phyloP scores from a whole-genome alignment of 2,888 invertebrate genomes.

The Dynastes grantii region DNA sequence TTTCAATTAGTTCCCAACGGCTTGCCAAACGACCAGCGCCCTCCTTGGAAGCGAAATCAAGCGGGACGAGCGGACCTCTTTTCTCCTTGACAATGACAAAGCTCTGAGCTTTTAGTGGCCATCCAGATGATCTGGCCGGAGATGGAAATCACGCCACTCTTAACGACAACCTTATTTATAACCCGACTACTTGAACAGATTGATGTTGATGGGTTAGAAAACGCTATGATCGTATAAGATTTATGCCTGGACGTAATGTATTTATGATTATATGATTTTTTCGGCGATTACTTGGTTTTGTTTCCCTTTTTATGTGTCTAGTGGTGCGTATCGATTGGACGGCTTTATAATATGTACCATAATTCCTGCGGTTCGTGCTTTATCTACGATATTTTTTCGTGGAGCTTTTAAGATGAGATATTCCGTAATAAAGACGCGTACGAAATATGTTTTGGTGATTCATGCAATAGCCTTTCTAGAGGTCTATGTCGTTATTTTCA shows the following conservation, averaged over 20 bases:
- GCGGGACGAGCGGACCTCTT: slow-evolving; percentile 15
- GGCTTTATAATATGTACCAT: slow-evolving; percentile 24
- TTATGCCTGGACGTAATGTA: slow-evolving; percentile 37
- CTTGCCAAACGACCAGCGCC: slow-evolving; percentile 2
- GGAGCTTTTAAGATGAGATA: slow-evolving; percentile 23
- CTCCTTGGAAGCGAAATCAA: slow-evolving; percentile 9
- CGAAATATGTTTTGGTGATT: slow-evolving; percentile 18
- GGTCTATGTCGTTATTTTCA: slow-evolving; percentile 24
- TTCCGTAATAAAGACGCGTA: slow-evolving; percentile 22
- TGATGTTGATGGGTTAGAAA: slow-evolving; percentile 43
- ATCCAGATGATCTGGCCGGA: slow-evolving; percentile 44
- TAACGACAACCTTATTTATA: slow-evolving; percentile 46
- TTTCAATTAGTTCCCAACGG: slow-evolving; percentile 13
- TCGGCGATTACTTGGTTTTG: slow-evolving; percentile 17
- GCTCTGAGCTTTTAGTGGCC: slow-evolving; percentile 37
- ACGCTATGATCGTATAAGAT: slow-evolving; percentile 38
- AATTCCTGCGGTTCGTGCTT: slow-evolving; percentile 38
- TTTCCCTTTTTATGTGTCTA: slow-evolving; percentile 14
- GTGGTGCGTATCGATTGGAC: slow-evolving; percentile 18
- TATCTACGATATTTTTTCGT: slow-evolving; percentile 34
- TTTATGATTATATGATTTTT: slow-evolving; percentile 41
- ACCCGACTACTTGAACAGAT: slow-evolving; percentile 31
- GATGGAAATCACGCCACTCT: slow-evolving; percentile 46
- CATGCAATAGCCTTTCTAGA: slow-evolving; percentile 6
- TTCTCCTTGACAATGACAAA: slow-evolving; percentile 39